Conservation (phyloP, 2,888 invertebrate genomes). For the Luperina nickerlii region DNA sequence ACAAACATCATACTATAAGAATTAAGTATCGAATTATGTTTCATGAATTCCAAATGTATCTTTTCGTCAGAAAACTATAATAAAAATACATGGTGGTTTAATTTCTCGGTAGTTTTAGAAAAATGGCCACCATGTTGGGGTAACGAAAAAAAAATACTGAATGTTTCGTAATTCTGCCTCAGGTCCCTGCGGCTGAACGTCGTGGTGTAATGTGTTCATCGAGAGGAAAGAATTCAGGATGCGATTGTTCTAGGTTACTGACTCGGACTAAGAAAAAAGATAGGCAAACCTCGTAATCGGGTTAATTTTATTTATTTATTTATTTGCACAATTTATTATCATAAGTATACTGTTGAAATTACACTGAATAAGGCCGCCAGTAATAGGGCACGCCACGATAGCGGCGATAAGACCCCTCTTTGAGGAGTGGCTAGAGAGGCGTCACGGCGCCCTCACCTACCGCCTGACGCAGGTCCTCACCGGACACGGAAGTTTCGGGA, state of each 20-base stretch:
- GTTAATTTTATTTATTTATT: background rate
- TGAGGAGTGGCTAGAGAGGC: too few species aligned
- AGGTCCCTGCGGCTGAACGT: conserved; percentile 66
- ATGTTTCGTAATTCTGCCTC: conserved; percentile 63
- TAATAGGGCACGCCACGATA: too few species aligned
- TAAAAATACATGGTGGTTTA: conserved; percentile 75
- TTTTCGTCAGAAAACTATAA: conserved; percentile 62
- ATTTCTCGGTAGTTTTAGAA: conserved; percentile 66
- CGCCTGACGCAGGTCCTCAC: too few species aligned
- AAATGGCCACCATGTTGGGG: conserved; percentile 72
- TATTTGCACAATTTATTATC: too few species aligned
- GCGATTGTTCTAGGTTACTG: conserved; percentile 43
- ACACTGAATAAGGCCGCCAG: too few species aligned
- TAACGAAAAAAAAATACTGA: conserved; percentile 31
- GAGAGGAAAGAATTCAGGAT: conserved; percentile 45
- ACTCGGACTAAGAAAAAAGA: background rate
- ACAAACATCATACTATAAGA: conserved; percentile 32
- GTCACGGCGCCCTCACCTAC: too few species aligned
- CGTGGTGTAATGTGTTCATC: conserved; percentile 24
- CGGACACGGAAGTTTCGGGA: too few species aligned
- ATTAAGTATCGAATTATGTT: conserved; percentile 4
- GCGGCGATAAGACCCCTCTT: too few species aligned
- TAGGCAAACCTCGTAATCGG: background rate
- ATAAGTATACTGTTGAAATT: too few species aligned
- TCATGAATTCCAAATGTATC: conserved; percentile 8